Evolutionary conservation across 2,888 invertebrate species (phyloP), one percentile per base, ranked within the genome.

Genomic region (Coleophora deauratella): DNA sequence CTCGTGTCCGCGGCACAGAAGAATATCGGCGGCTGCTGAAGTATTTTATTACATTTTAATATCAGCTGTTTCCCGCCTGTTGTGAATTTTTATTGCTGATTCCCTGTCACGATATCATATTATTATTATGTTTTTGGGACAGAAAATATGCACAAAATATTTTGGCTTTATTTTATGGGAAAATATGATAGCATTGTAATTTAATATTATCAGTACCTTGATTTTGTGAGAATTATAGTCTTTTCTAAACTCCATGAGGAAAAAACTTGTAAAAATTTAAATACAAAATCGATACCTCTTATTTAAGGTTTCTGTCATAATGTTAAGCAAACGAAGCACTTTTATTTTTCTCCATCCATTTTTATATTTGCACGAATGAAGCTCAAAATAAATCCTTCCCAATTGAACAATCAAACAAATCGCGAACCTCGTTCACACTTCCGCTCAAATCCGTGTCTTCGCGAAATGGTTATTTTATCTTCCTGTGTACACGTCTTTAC

Each of bases 31-130:
- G 59, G 65, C 60, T 64, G 65, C 59, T 56, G 64, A 67, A 21
- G 21, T 6, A 66, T 75, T 77, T 77, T 77, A 77, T 79, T 74
- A 76, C 70, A 73, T 74, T 78, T 76, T 75, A 77, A 78, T 77
- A 75, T 71, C 66, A 71, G 21, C 21, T 21, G 21, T 21, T 21
- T 21, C 21, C 21, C 21, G 21, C 66, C 59, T 68, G 61, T 58
- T 55, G 51, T 59, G 67, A 68, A 65, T 69, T 68, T 31, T 35
- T 27, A 21, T 41, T 27, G 30, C 21, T 6, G 21, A 6, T 21
- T 21, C 21, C 6, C 21, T 21, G 21, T 21, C 3, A 21, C 6
- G 6, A 15, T 35, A 35, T 15, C 21, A 21, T 35, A 14, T 2
- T 35, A 36, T 31, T 11, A 4, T 15, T 12, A 27, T 33, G 21